Base-by-base conservation (phyloP, 2,113 vertebrate species). In the Chlorocebus sabaeus region DNA sequence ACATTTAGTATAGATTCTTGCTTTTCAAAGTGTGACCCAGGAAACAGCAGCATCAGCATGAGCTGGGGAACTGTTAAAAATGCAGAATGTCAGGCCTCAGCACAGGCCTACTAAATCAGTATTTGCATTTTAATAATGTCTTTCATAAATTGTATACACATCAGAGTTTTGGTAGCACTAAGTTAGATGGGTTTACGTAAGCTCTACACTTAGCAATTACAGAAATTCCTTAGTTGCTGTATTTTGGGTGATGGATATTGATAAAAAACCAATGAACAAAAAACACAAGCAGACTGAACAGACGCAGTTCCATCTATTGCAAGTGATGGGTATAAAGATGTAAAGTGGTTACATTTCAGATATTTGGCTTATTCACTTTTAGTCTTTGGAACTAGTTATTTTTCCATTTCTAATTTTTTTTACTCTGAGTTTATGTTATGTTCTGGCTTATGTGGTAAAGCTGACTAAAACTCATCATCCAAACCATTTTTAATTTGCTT, bases 401-500 rank as follows among this genome's bases (percentile, higher is more conserved):
- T 92, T 94, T 67, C 30, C 43, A 86, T 81, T 94, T 95, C 14
- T 75, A 32, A 40, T 72, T 76, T 30, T 32, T 95, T 95, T 92
- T 40, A 27, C 48, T 14, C 83, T 52, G 78, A 89, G 25, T 94
- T 70, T 92, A 79, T 25, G 38, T 88, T 82, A 43, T 76, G 6
- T 80, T 85, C 52, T 86, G 61, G 12, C 14, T 93, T n/a, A 76
- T 8, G 11, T 89, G 55, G 45, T 83, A 17, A 80, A 57, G 72
- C 50, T 95, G 70, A 81, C 75, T 93, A 40, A 81, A 80, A 30
- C 22, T 82, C 23, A 75, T 72, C 20, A 64, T 88, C 43, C 32
- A 55, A 92, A 93, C 50, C 50, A 91, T 93, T 91, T 94, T 84
- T 6, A 81, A 95, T 92, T 94, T 85, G 64, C 38, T 88, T 95